Conservation (phyloP, 2,888 invertebrate species). For the Eupithecia insigniata region DNA sequence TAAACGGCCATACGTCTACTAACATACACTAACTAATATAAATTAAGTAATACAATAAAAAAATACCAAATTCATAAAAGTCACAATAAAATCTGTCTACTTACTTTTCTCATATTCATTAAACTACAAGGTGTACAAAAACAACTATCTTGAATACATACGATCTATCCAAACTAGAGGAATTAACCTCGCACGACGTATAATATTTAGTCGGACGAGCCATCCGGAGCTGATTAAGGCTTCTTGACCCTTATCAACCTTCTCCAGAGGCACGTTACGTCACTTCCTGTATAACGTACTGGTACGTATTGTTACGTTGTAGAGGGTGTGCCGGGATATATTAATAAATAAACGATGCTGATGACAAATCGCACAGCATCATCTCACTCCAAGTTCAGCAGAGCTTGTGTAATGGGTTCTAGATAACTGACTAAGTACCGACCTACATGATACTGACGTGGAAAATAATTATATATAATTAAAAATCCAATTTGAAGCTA, state of each 20-base stretch:
- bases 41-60: too few species aligned
- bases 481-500: not conserved
- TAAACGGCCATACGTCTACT: too few species aligned
- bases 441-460: too few species aligned
- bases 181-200: conserved; percentile 21
- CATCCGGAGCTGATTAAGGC: conserved; percentile 38
- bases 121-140: conserved; percentile 3
- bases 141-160: not conserved
- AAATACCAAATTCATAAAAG: too few species aligned
- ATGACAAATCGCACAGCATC: too few species aligned
- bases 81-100: too few species aligned
- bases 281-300: conserved; percentile 24
- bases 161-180: conserved; percentile 4
- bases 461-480: not conserved
- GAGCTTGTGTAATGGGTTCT: too few species aligned
- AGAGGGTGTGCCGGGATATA: not conserved
- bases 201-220: conserved; percentile 33
- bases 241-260: conserved; percentile 41
- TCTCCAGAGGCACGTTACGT: conserved; percentile 30
- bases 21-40: too few species aligned
- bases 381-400: too few species aligned
- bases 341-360: too few species aligned
- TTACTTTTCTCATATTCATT: not conserved
- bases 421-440: too few species aligned
- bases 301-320: conserved; percentile 11